phyloP scores from a whole-genome alignment of 2,113 vertebrate genomes.

The Rissa tridactyla region DNA sequence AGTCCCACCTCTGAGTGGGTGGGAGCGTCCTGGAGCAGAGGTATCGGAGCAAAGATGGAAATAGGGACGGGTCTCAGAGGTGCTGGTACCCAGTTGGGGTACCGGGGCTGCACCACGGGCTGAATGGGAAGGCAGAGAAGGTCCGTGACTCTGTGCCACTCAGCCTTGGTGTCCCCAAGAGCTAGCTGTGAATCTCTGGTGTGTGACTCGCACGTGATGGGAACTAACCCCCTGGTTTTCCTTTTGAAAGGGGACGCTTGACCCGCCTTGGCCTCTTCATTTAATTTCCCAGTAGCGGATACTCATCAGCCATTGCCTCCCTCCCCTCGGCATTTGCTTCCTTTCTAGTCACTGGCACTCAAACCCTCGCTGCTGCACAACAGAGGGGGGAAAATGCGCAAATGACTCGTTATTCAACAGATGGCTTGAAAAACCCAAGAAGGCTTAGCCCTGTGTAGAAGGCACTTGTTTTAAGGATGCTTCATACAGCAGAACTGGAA shows the following conservation, averaged over 20 bases:
- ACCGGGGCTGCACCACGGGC: not conserved
- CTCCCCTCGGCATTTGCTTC: not conserved
- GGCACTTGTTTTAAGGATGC: not conserved
- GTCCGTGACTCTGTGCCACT: not conserved
- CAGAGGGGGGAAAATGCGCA: not conserved
- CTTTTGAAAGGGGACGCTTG: not conserved
- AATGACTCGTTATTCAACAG: not conserved
- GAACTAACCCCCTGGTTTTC: not conserved
- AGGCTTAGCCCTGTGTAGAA: not conserved
- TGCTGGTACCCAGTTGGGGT: not conserved
- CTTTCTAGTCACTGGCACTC: not conserved
- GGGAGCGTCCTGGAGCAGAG: not conserved
- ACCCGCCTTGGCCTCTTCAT: not conserved
- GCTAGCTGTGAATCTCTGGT: not conserved
- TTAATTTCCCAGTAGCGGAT: not conserved
- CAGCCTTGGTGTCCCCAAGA: not conserved
- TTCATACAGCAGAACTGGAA: not conserved
- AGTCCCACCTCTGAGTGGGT: not conserved
- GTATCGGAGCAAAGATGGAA: not conserved
- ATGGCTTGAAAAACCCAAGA: not conserved
- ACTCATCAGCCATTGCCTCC: not conserved
- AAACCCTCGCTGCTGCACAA: not conserved
- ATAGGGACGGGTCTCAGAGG: not conserved
- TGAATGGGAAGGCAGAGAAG: not conserved
- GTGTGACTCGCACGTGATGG: fast-evolving